Evolutionary conservation across 2,888 invertebrate genomes (phyloP), one percentile per base, ranked within the genome.

Genomic region (Bruchidius siliquastri): DNA sequence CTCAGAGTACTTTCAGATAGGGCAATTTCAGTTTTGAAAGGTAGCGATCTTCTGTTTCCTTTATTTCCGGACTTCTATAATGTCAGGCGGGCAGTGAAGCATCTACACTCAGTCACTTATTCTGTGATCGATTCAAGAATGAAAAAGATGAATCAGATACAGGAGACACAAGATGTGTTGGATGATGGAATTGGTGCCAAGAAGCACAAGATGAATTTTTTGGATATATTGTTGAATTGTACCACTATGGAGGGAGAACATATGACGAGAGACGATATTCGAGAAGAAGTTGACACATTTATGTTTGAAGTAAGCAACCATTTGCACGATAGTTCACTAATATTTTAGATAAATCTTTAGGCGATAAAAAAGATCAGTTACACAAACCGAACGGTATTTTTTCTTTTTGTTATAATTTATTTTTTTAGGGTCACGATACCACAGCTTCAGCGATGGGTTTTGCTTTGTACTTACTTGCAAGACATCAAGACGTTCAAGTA

Each of bases 251-350:
- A 91, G 77, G 49, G 49, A 13, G 1, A 49, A 49, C 49, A 3
- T 1, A 84, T 93, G 69, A 88, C 88, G 10, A 89, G 90, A 76
- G 83, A 89, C 32, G 89, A 90, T 75, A 89, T 93, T 69, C 87
- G 91, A 73, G 91, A 92, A 82, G 92, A 93, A 86, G 92, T 93
- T 0, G 91, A 93, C 78, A 93, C 93, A 0, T 92, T 93, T 79
- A 91, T 93, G 90, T 93, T 93, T 84, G 92, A 90, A 84, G 91
- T 91, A 21, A 22, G 68, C 22, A 68, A 18, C 4, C 1, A 6
- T 18, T n/a, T n/a, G n/a, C n/a, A n/a, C n/a, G n/a, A n/a, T n/a
- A n/a, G n/a, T n/a, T n/a, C n/a, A n/a, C n/a, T n/a, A n/a, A n/a
- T n/a, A n/a, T n/a, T n/a, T n/a, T n/a, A n/a, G n/a, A n/a, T n/a